Evolutionary conservation across 1,140 invertebrate genomes (phyloP).

Genomic region (Chrysoperla carnea): DNA sequence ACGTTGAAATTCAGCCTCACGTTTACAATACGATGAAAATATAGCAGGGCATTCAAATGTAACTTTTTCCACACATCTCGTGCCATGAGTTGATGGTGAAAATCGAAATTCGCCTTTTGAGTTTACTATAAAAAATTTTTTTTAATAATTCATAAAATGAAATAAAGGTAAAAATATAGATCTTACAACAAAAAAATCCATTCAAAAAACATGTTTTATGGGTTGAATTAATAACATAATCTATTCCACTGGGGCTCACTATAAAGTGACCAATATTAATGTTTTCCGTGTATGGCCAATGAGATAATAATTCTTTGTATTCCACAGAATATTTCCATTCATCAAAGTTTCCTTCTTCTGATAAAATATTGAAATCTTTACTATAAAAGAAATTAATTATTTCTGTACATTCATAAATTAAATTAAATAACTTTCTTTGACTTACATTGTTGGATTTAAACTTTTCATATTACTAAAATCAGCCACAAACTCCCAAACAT

Average conservation of each 20-base stretch:
- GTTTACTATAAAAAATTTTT: constrained; percentile 27
- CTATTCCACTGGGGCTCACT: constrained; percentile 25
- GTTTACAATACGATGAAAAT: constrained; percentile 31
- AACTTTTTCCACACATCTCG: constrained; percentile 35
- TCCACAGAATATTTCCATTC: constrained; percentile 49
- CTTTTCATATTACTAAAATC: constrained; percentile 55
- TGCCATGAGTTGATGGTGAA: constrained; percentile 20
- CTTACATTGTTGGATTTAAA: constrained; percentile 55
- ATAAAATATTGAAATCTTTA: constrained; percentile 36
- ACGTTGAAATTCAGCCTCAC: constrained; percentile 39
- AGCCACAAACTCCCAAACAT: constrained; percentile 52
- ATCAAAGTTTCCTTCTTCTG: constrained; percentile 43
- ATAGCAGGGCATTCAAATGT: constrained; percentile 41
- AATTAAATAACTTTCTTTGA: constrained; percentile 9
- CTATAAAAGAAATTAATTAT: constrained; percentile 20
- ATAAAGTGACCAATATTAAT: constrained; percentile 34
- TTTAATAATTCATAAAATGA: constrained; percentile 4
- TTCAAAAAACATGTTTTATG: constrained; percentile 43
- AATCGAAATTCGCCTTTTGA: constrained; percentile 39
- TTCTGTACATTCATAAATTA: constrained; percentile 1
- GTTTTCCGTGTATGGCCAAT: constrained; percentile 41
- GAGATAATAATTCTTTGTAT: constrained; percentile 43
- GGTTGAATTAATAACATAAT: constrained; percentile 32
- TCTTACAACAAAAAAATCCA: constrained; percentile 38
- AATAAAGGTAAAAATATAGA: neutral